Percentiles rank a stretch among this genome's conserved stretches.
phyloP scores from a whole-genome alignment of 2,113 vertebrate species.

The Plectropomus leopardus region DNA sequence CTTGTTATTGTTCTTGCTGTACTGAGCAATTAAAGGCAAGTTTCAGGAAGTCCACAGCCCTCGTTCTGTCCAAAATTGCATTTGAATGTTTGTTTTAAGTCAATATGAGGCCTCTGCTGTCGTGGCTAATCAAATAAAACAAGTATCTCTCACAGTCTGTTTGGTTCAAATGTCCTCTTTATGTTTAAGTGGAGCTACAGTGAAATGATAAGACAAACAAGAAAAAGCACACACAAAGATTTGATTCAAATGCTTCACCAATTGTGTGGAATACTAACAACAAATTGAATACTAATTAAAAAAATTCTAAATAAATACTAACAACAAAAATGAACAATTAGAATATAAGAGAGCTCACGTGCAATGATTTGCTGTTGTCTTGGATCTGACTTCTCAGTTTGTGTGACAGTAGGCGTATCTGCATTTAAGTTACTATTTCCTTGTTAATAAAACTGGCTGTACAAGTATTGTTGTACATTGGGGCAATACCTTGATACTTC shows the following conservation, averaged over 20 bases:
- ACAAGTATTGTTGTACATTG: not conserved
- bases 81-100: not conserved
- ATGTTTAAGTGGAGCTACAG: too few relatives aligned
- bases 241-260: not conserved
- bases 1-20: not conserved
- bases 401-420: not conserved
- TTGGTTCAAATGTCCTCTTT: not conserved
- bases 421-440: not conserved
- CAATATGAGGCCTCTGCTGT: not conserved
- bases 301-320: too few relatives aligned
- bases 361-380: not conserved
- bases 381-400: not conserved
- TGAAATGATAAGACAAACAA: not conserved
- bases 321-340: not conserved
- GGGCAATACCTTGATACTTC: too few relatives aligned
- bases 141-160: not conserved
- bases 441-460: not conserved
- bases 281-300: too few relatives aligned
- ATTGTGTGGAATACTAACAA: too few relatives aligned
- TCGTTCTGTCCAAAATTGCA: not conserved
- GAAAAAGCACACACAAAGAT: not conserved
- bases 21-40: not conserved
- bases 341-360: not conserved
- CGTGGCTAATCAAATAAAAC: not conserved
- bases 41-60: not conserved